phyloP scores from a whole-genome alignment of 1,140 invertebrate species.

The Drosophila repletoides region DNA sequence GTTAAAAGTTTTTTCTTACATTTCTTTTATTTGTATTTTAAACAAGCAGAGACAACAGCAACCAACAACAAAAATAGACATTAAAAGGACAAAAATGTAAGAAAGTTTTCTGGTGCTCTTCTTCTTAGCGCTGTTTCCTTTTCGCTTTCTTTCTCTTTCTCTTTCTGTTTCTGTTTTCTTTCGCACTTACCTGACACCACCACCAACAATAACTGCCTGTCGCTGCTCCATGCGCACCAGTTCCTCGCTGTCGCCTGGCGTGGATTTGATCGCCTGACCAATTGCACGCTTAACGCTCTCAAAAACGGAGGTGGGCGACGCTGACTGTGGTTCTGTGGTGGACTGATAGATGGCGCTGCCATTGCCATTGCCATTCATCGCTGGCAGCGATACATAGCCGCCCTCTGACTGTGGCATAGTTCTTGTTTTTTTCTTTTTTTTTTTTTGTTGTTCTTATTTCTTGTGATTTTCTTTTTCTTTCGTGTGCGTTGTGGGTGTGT shows the following conservation, averaged over 20 bases:
- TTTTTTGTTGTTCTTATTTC: constrained; percentile 15
- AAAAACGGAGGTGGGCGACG: constrained; percentile 69
- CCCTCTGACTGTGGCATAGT: constrained; percentile 81
- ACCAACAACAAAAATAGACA: constrained; percentile 16
- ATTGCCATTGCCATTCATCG: constrained; percentile 65
- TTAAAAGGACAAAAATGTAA: constrained; percentile 17
- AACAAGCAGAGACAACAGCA: constrained; percentile 21
- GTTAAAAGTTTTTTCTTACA: background rate
- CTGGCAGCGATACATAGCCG: constrained; percentile 80
- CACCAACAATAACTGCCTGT: constrained; percentile 68
- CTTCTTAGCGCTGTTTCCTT: background rate
- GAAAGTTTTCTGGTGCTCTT: background rate
- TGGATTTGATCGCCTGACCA: constrained; percentile 76
- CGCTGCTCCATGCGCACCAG: constrained; percentile 66
- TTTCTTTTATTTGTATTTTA: constrained; percentile 8
- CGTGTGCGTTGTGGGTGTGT: background rate
- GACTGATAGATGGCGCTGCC: constrained; percentile 79
- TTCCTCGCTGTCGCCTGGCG: constrained; percentile 67
- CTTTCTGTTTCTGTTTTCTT: background rate
- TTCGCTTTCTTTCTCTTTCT: background rate
- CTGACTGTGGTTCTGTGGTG: constrained; percentile 80
- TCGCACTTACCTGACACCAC: constrained; percentile 79
- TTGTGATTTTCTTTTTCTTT: constrained; percentile 17
- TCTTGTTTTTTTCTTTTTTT: constrained; percentile 2
- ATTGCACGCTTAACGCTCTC: constrained; percentile 78